phyloP scores from a whole-genome alignment of 2,888 invertebrate genomes.

The Limnephilus auricula region DNA sequence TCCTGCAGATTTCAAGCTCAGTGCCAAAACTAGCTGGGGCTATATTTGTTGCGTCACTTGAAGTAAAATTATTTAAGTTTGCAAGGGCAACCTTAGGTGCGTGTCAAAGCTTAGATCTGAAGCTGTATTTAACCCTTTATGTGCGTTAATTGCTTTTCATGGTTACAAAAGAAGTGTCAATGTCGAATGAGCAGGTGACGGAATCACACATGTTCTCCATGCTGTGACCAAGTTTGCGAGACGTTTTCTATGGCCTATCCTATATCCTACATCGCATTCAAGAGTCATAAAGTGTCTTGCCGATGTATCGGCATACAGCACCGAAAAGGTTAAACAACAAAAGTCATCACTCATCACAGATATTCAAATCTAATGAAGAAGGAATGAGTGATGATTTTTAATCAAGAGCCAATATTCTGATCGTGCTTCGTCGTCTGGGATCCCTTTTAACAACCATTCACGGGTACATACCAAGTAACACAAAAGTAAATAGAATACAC shows the following conservation, averaged over 20 bases:
- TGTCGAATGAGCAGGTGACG: too few species aligned
- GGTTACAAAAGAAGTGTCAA: too few species aligned
- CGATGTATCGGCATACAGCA: too few species aligned
- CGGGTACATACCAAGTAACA: neutral
- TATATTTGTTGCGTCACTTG: conserved; percentile 12
- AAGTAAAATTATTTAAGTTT: neutral
- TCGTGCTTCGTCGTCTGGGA: neutral
- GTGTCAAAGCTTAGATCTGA: neutral
- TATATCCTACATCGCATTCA: too few species aligned
- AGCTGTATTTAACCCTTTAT: neutral
- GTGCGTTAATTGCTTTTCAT: too few species aligned
- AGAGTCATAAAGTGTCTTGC: too few species aligned
- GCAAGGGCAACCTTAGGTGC: neutral
- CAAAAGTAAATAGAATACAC: neutral
- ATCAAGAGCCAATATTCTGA: neutral
- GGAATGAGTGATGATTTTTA: neutral
- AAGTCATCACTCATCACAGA: neutral
- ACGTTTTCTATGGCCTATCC: too few species aligned
- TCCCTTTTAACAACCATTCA: neutral
- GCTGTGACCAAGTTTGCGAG: too few species aligned
- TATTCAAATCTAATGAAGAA: neutral
- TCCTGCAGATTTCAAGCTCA: conserved; percentile 25
- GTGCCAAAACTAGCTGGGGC: conserved; percentile 38
- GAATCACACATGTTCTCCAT: too few species aligned
- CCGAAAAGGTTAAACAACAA: neutral